Base-by-base conservation (phyloP, 2,113 vertebrate species). In the Ancistrus triradiatus region DNA sequence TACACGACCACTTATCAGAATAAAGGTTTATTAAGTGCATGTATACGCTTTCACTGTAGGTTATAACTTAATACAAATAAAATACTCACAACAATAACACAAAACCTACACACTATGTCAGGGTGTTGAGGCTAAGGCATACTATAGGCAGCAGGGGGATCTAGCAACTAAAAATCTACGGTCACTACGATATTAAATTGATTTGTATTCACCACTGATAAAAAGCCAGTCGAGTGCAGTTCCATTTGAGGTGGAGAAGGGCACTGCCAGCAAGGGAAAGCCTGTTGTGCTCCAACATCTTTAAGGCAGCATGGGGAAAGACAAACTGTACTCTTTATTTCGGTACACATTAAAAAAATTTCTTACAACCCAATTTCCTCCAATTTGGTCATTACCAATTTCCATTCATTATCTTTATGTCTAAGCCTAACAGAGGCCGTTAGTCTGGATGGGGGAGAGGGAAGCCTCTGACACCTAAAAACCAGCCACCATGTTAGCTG, bases 181-280 rank as follows among this genome's bases (percentile, higher is more conserved):
- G 40, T 35, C 53, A 35, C 51, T 73, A 73, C 33, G 46, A 15
- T 62, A 68, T 25, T 25, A 69, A 70, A 59, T 67, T 59, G 57
- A 61, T 69, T 11, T 17, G 83, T 86, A 85, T 69, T 88, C 82
- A 85, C 83, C 86, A 80, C 84, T 68, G 77, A 80, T 63, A 83
- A 69, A 84, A 78, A 81, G 80, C 74, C 83, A 75, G 86, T 63
- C 49, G 77, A 44, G 17, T 78, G 81, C 75, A 78, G 67, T 71
- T 60, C 80, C 77, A 67, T 81, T 68, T 81, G 76, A 59, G 75
- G 66, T 56, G 63, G 73, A 66, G 78, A 72, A 64, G 66, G 65
- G 65, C 66, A 66, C 67, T 77, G 79, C 61, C 75, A 79, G 61
- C 38, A 78, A 73, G 72, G 74, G 66, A 59, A 77, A 77, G 66